Base-by-base conservation (phyloP, 2,888 invertebrate genomes). In the Chloromyia formosa region DNA sequence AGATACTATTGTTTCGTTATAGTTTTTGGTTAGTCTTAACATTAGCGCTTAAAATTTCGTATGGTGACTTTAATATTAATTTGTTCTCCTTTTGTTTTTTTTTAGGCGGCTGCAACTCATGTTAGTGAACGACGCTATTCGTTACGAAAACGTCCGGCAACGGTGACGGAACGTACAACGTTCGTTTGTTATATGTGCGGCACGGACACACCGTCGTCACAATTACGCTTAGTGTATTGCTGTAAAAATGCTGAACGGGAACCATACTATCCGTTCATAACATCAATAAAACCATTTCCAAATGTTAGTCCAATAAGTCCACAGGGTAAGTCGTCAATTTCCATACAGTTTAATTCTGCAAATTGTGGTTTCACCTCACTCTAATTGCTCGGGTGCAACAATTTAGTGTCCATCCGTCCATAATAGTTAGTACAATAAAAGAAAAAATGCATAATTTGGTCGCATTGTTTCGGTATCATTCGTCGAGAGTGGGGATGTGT, bases 141-240 rank as follows among this genome's bases (percentile, higher is more conserved):
- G 45, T 87, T 95, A 73, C 89, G 94, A 77, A 94, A 94, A 82
- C 89, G 94, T 58, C 92, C 92, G 74, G 89, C 91, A 35, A 87
- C 89, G 9, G 86, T 88, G 9, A 82, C 84, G 74, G 90, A 91
- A 80, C 88, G 89, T 14, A 90, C 91, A 64, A 91, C 91, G 71
- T 95, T 95, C 85, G 91, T 95, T 62, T 96, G 96, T 86, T 96
- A 95, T 86, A 94, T 94, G 74, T 96, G 96, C 86, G 94, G 94
- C 58, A 89, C 91, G 79, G 90, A 93, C 82, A 92, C 93, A 82
- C 92, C 93, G 75, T 92, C 93, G 76, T 92, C 93, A 79, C 92
- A 93, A 84, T 89, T 94, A 81, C 88, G 94, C 77, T 89, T 94
- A 80, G 89, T 96, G 75, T 95, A 94, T 85, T 94, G 94, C 86